Conservation (phyloP, 2,113 vertebrate genomes). For the Anarhynchus alexandrinus region DNA sequence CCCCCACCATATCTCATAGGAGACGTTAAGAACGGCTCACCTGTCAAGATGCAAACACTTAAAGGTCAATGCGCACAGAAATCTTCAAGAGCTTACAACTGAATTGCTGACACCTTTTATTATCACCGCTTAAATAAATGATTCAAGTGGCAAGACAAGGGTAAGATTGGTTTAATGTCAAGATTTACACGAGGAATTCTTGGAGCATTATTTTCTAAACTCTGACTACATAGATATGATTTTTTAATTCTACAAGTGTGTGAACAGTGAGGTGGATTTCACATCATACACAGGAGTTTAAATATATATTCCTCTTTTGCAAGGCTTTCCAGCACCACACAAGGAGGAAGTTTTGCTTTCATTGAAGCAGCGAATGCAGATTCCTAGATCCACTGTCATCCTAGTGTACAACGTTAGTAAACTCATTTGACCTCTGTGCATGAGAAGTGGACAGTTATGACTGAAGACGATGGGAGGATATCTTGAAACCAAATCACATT, state of each 20-base stretch:
- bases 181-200: slow-evolving; percentile 57
- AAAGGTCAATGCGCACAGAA: slow-evolving; percentile 79
- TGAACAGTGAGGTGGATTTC: not conserved
- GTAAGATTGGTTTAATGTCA: slow-evolving; percentile 61
- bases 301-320: not conserved
- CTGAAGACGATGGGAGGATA: not conserved
- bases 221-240: not conserved
- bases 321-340: not conserved
- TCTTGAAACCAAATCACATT: not conserved
- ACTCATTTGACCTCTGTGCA: not conserved
- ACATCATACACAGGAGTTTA: not conserved
- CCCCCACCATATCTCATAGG: slow-evolving; percentile 71
- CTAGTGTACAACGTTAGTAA: not conserved
- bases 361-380: not conserved
- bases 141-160: slow-evolving; percentile 67
- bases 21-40: slow-evolving; percentile 68
- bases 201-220: slow-evolving; percentile 23
- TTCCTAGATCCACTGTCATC: not conserved
- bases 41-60: slow-evolving; percentile 74
- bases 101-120: slow-evolving; percentile 83
- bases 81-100: slow-evolving; percentile 70
- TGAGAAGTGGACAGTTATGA: not conserved
- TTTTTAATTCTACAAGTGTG: not conserved
- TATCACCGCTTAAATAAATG: slow-evolving; percentile 83
- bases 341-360: not conserved